Conservation (phyloP, 2,888 invertebrate species). For the Microplitis manilae region DNA sequence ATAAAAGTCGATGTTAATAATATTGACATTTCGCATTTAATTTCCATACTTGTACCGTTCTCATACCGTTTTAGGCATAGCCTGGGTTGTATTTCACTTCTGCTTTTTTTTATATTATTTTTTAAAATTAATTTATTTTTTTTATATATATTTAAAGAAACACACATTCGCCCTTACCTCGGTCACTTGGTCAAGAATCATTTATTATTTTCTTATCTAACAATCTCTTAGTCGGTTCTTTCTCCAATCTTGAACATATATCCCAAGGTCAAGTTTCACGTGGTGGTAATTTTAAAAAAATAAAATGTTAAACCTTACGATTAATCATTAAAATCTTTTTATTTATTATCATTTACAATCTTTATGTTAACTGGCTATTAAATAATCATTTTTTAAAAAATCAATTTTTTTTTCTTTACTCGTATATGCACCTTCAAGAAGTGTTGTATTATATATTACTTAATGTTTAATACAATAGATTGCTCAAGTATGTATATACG, state of each 20-base stretch:
- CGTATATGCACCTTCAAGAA: too few species aligned
- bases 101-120: background rate
- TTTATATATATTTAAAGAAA: slow-evolving; percentile 46
- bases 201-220: slow-evolving; percentile 63
- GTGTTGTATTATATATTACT: too few species aligned
- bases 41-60: slow-evolving; percentile 68
- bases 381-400: too few species aligned
- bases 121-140: background rate
- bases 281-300: slow-evolving; percentile 28
- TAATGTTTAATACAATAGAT: too few species aligned
- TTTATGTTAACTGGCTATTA: slow-evolving; percentile 3
- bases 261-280: slow-evolving; percentile 33
- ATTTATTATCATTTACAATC: slow-evolving; percentile 12
- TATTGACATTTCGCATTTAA: slow-evolving; percentile 56
- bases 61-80: slow-evolving; percentile 43
- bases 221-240: slow-evolving; percentile 51
- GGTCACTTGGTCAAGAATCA: slow-evolving; percentile 55
- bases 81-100: slow-evolving; percentile 39
- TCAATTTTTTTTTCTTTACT: too few species aligned
- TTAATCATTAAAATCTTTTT: slow-evolving; percentile 8
- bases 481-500: background rate
- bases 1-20: background rate
- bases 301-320: slow-evolving; percentile 13
- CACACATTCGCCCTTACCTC: slow-evolving; percentile 62
- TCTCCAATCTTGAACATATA: slow-evolving; percentile 22